Conservation (phyloP, 2,888 invertebrate genomes). For the Melanotus villosus region DNA sequence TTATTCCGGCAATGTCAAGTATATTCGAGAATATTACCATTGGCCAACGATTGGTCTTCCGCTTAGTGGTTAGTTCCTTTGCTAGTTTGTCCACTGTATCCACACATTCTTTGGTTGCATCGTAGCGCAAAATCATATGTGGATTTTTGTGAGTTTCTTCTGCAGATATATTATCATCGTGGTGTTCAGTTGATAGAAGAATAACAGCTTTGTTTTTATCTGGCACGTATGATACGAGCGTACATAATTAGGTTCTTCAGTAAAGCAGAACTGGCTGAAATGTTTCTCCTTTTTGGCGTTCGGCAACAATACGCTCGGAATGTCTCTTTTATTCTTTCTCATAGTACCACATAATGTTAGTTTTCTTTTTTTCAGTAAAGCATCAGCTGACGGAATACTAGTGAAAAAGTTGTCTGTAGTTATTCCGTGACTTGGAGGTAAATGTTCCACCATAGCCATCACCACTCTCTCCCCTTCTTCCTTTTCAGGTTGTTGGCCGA, state of each 20-base stretch:
- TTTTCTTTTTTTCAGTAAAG: not conserved
- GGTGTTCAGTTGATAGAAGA: not conserved
- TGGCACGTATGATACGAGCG: not conserved
- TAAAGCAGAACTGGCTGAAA: not conserved
- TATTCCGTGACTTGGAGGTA: not conserved
- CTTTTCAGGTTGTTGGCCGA: not conserved
- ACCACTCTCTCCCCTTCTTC: not conserved
- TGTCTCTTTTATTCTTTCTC: not conserved
- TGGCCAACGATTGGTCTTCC: conserved; percentile 2
- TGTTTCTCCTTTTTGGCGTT: not conserved
- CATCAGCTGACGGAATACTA: not conserved
- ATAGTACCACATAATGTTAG: not conserved
- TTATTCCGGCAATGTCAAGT: not conserved
- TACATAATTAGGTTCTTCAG: not conserved
- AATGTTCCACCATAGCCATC: too few species aligned
- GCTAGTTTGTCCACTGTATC: not conserved
- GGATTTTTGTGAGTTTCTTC: not conserved
- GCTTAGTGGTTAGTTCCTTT: not conserved
- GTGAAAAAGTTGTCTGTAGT: not conserved
- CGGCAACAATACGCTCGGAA: not conserved
- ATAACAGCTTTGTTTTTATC: not conserved
- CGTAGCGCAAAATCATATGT: not conserved
- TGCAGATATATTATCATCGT: not conserved
- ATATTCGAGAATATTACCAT: not conserved
- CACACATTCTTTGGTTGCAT: not conserved